phyloP scores from a whole-genome alignment of 2,888 invertebrate species.

The Chirona hameri region DNA sequence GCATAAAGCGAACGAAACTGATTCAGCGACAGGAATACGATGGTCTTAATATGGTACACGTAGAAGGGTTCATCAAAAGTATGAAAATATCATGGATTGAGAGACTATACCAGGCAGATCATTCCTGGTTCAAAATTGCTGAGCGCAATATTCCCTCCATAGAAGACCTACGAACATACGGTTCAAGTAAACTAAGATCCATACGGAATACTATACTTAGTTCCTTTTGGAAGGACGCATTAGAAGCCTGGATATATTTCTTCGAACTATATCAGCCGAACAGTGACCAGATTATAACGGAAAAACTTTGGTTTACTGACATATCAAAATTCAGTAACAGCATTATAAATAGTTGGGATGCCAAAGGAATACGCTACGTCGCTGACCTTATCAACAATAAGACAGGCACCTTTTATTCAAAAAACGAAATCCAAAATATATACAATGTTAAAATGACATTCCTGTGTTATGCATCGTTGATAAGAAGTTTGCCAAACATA shows the following conservation, averaged over 20 bases:
- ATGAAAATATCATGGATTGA: neutral
- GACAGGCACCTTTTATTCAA: neutral
- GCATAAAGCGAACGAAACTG: neutral
- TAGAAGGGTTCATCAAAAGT: neutral
- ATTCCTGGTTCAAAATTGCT: neutral
- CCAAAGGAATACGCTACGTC: neutral
- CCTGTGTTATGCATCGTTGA: neutral
- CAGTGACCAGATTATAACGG: neutral
- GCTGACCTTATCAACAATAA: neutral
- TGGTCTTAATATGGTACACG: neutral
- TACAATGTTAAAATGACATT: neutral
- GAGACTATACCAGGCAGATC: neutral
- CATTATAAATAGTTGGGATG: neutral
- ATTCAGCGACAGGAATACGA: no score
- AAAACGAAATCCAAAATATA: neutral
- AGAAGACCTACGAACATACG: neutral
- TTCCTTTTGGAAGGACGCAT: no score
- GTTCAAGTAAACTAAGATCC: neutral
- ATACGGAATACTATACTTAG: no score
- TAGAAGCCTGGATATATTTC: no score
- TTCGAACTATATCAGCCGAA: neutral
- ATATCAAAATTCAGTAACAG: neutral
- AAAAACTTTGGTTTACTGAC: neutral
- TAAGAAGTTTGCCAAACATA: neutral
- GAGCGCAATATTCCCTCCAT: neutral